Percentiles rank a stretch among this genome's conserved stretches.
Evolutionary conservation across 2,113 vertebrate genomes (phyloP).

Genomic region (Theropithecus gelada): DNA sequence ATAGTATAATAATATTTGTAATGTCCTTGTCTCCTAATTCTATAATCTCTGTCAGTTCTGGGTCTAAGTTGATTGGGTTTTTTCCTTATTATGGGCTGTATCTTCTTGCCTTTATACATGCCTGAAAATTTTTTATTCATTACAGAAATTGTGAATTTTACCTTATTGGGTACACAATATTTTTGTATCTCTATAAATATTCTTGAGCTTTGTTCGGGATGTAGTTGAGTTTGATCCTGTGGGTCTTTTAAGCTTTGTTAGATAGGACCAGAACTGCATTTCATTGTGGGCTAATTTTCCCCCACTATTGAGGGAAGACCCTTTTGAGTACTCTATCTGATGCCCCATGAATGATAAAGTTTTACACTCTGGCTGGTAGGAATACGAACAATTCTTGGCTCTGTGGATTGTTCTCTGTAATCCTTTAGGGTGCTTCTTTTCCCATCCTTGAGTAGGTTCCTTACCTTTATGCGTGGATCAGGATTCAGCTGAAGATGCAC

Average conservation of each 20-base stretch:
- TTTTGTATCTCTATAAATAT: background rate
- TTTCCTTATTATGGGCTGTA: background rate
- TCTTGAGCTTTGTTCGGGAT: background rate
- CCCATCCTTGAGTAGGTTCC: background rate
- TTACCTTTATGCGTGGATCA: background rate
- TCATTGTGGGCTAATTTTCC: background rate
- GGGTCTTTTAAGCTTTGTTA: background rate
- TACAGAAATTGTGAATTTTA: background rate
- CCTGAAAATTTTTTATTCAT: background rate
- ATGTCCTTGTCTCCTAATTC: background rate
- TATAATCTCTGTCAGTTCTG: background rate
- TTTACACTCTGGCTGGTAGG: background rate
- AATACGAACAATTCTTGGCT: background rate
- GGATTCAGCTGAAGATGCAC: background rate
- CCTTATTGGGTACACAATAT: background rate
- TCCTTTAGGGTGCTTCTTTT: background rate
- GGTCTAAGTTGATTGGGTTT: background rate
- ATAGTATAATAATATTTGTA: background rate
- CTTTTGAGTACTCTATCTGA: background rate
- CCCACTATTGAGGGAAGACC: background rate
- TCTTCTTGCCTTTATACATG: background rate
- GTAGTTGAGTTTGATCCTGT: background rate
- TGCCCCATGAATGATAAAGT: background rate
- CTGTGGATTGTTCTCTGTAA: background rate
- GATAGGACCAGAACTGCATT: background rate